These are phyloP conservation scores for Salvelinus fontinalis DNA, from an alignment of 2,113 vertebrate species.

Conservation along the genomic window DNA sequence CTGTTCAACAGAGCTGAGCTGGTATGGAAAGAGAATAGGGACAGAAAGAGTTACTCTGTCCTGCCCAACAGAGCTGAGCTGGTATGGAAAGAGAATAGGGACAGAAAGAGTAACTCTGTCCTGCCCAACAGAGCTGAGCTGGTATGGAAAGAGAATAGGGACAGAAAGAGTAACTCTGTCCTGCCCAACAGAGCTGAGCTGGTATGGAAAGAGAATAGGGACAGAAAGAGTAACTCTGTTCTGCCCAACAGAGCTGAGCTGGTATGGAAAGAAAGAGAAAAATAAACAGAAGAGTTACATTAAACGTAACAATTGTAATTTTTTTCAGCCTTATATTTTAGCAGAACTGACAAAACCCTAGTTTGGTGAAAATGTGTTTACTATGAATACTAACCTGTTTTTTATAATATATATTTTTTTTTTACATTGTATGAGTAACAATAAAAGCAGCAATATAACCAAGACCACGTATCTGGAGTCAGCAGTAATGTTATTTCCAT, in stretches of 20 bases:
- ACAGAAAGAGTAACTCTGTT: background rate
- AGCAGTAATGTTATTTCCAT: background rate
- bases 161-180: no score
- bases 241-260: background rate
- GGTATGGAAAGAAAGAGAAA: background rate
- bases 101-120: no score
- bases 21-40: no score
- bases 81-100: no score
- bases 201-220: background rate
- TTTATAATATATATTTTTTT: background rate
- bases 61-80: no score
- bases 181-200: no score
- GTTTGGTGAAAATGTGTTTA: background rate
- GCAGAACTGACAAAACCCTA: background rate
- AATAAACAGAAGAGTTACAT: background rate
- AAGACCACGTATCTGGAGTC: conserved; percentile 7
- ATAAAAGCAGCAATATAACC: background rate
- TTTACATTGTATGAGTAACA: background rate
- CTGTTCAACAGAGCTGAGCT: no score
- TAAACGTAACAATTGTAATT: background rate
- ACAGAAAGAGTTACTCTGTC: no score
- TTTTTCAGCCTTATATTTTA: background rate
- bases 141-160: no score
- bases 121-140: no score
- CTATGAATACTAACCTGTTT: background rate